Evolutionary conservation across 64 coral and sea anemone species (phyloP).

Genomic region (Dendronephthya gigantea): DNA sequence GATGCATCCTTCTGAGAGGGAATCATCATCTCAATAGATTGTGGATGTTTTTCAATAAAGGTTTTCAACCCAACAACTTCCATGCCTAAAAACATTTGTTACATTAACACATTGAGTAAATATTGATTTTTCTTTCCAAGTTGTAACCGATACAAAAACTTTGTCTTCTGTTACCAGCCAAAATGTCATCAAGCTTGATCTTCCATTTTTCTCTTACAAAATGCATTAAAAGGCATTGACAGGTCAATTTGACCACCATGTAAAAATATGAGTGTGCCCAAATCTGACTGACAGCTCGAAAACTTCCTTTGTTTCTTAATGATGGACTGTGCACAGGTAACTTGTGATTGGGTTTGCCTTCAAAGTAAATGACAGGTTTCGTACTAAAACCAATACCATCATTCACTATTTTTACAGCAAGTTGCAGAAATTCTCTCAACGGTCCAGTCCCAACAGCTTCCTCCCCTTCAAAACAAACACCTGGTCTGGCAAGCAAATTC

Average conservation of each 20-base stretch:
- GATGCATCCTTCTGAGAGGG: not conserved
- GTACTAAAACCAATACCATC: not conserved
- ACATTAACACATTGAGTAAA: not conserved
- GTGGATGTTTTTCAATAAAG: conserved; percentile 3
- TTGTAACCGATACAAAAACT: not conserved
- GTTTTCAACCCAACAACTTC: conserved; percentile 1
- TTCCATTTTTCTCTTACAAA: not conserved
- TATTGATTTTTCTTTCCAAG: not conserved
- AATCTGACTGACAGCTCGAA: not conserved
- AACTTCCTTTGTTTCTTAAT: not conserved
- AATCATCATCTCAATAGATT: not conserved
- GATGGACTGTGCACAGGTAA: not conserved
- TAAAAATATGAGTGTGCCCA: not conserved
- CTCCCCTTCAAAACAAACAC: not conserved
- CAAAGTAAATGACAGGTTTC: not conserved
- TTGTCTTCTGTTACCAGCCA: not conserved
- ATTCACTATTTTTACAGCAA: not conserved
- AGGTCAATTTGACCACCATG: not conserved
- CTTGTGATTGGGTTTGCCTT: not conserved
- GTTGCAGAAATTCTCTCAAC: not conserved
- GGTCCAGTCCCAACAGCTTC: not conserved
- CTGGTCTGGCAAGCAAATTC: not conserved
- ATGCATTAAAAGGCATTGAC: not conserved
- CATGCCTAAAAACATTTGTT: not conserved
- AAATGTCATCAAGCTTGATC: not conserved